Evolutionary conservation across 2,113 vertebrate species (phyloP), one percentile per base, ranked within the genome.

Genomic region (Mugil cephalus): DNA sequence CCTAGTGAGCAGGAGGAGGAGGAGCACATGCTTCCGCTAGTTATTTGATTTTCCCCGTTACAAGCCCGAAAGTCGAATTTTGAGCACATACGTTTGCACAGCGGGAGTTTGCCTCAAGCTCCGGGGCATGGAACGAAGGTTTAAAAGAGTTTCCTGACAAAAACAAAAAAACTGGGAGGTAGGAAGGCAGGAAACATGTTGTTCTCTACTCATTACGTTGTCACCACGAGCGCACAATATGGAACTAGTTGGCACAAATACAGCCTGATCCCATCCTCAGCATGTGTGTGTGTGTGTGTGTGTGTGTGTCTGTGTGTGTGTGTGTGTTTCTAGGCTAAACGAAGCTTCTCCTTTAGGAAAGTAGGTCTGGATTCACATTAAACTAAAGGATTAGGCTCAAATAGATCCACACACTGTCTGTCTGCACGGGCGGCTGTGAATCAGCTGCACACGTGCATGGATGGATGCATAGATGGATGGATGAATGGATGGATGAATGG

Each of bases 131-230:
- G 67, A 80, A 77, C 30, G 54, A 74, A 55, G 67, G 50, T 38
- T 65, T 43, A 69, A 52, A 51, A 35, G 36, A 77, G n/a, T n/a
- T n/a, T 77, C 45, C 69, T 15, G 9, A 71, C 15, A 8, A 11
- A 1, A 9, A 56, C 56, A 81, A 80, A 40, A 77, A 60, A 74
- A 68, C 76, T 62, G 56, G 63, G 58, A 69, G 40, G 67, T 69
- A 81, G 61, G 43, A 52, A 71, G 50, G 45, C 70, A 71, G 54
- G 77, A 71, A 69, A 79, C 87, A 88, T 91, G 87, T 89, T 89
- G 88, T 82, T 81, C 74, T 80, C 45, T 30, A 58, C 77, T 87
- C 87, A 87, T 89, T 89, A 88, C 83, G 69, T 67, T 78, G 74
- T 85, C 83, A 88, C 83, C 76, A 84, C 64, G 77, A 88, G 81